phyloP scores from a whole-genome alignment of 2,888 invertebrate genomes.

The Selenia dentaria region DNA sequence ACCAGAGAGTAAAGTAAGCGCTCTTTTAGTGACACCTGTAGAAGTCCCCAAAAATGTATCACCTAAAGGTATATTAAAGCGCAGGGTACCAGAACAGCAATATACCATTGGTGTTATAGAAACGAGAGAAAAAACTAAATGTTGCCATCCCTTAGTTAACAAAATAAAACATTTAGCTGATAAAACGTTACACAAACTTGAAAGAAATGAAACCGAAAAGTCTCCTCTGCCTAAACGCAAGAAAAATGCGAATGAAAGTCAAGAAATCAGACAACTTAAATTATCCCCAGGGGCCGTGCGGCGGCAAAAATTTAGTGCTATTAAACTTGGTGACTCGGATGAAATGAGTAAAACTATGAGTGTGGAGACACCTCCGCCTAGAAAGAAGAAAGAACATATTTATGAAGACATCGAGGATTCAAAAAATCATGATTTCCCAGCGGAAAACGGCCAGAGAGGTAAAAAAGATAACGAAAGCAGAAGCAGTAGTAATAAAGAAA shows the following conservation, averaged over 20 bases:
- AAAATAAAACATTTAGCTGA: slow-evolving; percentile 87
- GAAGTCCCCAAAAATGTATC: slow-evolving; percentile 72
- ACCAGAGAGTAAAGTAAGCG: slow-evolving; percentile 57
- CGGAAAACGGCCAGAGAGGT: slow-evolving; percentile 55
- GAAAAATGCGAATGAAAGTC: slow-evolving; percentile 81
- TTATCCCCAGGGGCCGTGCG: slow-evolving; percentile 86
- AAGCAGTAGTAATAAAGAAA: slow-evolving; percentile 66
- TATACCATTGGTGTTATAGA: slow-evolving; percentile 70
- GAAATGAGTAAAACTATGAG: slow-evolving; percentile 78
- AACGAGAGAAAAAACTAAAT: slow-evolving; percentile 79
- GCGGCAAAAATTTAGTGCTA: slow-evolving; percentile 78
- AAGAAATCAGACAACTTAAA: slow-evolving; percentile 85
- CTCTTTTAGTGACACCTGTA: slow-evolving; percentile 55
- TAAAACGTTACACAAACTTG: slow-evolving; percentile 82
- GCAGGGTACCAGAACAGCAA: slow-evolving; percentile 71
- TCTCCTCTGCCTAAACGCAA: slow-evolving; percentile 67
- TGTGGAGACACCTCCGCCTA: slow-evolving; percentile 70
- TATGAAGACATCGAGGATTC: slow-evolving; percentile 86
- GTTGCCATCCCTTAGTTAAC: slow-evolving; percentile 86
- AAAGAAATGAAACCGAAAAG: slow-evolving; percentile 71
- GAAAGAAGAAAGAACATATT: slow-evolving; percentile 85
- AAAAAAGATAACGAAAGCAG: slow-evolving; percentile 57
- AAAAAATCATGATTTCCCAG: slow-evolving; percentile 69
- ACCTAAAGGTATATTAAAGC: slow-evolving; percentile 82
- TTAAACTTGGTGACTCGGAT: slow-evolving; percentile 77